Conservation (phyloP, 2,797 vertebrate genomes). For the Bradypodion ventrale region DNA sequence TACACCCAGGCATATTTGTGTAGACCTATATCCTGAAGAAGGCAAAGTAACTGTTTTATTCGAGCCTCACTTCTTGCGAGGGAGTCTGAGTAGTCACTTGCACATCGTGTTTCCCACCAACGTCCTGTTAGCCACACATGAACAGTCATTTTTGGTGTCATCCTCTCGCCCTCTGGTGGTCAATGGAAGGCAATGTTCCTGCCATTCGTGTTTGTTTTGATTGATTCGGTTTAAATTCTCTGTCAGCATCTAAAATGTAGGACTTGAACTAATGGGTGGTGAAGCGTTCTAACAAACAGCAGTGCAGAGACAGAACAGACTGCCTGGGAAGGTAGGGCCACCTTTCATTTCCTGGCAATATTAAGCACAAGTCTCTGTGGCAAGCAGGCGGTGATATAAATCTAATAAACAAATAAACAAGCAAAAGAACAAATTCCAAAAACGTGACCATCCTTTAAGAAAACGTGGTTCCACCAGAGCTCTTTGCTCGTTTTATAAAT, state of each 20-base stretch:
- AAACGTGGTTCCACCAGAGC: neutral
- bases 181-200: neutral
- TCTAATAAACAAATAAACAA: too few species aligned
- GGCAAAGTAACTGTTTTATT: neutral
- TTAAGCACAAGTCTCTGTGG: neutral
- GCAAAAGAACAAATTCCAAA: too few species aligned
- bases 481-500: neutral
- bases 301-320: neutral
- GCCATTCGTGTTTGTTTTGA: neutral
- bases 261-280: neutral
- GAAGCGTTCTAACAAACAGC: neutral
- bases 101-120: neutral
- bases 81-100: neutral
- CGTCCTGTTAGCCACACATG: accelerated
- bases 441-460: neutral
- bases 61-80: neutral
- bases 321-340: neutral
- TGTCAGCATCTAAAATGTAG: too few species aligned
- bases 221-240: neutral
- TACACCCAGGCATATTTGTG: neutral
- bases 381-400: too few species aligned
- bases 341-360: neutral
- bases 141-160: neutral
- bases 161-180: slow-evolving; percentile 42
- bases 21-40: neutral